Evolutionary conservation across 2,113 vertebrate species (phyloP).

Genomic region (Thamnaconus septentrionalis): DNA sequence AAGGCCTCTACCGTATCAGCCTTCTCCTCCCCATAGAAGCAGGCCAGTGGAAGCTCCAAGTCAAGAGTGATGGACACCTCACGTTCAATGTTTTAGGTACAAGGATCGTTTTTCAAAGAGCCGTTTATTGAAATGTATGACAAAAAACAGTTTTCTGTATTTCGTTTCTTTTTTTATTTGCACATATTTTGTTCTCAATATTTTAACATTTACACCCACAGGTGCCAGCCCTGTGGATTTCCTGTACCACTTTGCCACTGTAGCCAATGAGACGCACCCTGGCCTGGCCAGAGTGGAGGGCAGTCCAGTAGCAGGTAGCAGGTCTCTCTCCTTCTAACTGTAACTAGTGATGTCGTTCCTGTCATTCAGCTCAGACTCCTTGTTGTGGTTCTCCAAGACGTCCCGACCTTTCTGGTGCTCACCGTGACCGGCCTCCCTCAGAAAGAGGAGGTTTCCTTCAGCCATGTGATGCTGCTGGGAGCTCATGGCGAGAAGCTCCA

Average conservation of each 20-base stretch:
- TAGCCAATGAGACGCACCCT: conserved; percentile 80
- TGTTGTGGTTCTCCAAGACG: conserved; percentile 41
- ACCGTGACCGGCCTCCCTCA: conserved; percentile 63
- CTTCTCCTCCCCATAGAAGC: conserved; percentile 67
- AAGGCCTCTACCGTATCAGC: conserved; percentile 77
- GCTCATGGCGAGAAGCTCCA: conserved; percentile 63
- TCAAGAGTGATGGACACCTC: conserved; percentile 65
- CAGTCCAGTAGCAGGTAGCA: conserved; percentile 80
- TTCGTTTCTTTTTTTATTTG: no score
- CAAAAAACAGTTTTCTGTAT: neutral
- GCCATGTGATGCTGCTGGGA: conserved; percentile 70
- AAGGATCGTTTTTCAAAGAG: neutral
- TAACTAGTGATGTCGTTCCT: neutral
- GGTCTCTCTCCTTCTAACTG: neutral
- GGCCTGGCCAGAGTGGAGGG: conserved; percentile 80
- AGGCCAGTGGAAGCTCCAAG: conserved; percentile 78
- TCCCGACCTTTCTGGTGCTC: conserved; percentile 72
- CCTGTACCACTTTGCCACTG: conserved; percentile 83
- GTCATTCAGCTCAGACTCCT: no score
- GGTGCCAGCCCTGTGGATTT: conserved; percentile 83
- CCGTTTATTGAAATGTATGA: neutral
- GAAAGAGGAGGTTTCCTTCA: conserved; percentile 61
- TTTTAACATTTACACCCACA: conserved; percentile 32
- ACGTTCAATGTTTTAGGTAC: conserved; percentile 81
- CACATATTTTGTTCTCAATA: no score